Evolutionary conservation across 64 coral and sea anemone genomes (phyloP), one percentile per base, ranked within the genome.

Genomic region (Astreopora myriophthalma): DNA sequence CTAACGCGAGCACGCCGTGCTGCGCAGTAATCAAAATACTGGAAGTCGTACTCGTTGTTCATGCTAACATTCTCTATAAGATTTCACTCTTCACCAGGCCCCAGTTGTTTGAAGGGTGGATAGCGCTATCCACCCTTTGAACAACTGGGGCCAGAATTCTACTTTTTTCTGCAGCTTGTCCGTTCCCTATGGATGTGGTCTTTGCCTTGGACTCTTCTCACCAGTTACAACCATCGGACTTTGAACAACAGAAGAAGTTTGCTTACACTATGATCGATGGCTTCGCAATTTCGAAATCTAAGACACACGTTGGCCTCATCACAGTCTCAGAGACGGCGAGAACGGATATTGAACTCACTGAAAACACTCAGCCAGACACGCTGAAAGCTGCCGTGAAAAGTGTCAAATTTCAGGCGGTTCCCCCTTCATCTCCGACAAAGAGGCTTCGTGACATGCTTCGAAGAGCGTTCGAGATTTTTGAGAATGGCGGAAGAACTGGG

Each of bases 171-270:
- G 51, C 27, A 96, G 94, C 70, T 51, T 96, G 94, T 76, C 85
- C 90, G 25, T 69, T 86, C 55, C 90, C 94, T 3, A 92, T 92
- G 86, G 94, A 96, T 34, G 75, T 96, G 3, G 89, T 88, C 11
- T 89, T 96, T 52, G 94, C 86, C 1, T 20, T 96, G 42, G 90
- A 96, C 70, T 83, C 85, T 20, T 96, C 94, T 1, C 30, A 42
- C 19, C 7, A 70, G 42, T 78, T 96, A 17, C 36, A 68, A 34
- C 10, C 1, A 3, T 34, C 74, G 17, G 85, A 93, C 4, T 96
- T 92, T 36, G 30, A 78, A 13, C 64, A 92, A 26, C 30, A 92
- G 76, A 89, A 68, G 48, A 64, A 84, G 37, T 87, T 96, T 8
- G 71, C 89, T 34, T 29, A 63, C 12, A 71, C 65, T 1, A 88